Base-by-base conservation (phyloP, 2,113 vertebrate species). In the Piliocolobus tephrosceles region DNA sequence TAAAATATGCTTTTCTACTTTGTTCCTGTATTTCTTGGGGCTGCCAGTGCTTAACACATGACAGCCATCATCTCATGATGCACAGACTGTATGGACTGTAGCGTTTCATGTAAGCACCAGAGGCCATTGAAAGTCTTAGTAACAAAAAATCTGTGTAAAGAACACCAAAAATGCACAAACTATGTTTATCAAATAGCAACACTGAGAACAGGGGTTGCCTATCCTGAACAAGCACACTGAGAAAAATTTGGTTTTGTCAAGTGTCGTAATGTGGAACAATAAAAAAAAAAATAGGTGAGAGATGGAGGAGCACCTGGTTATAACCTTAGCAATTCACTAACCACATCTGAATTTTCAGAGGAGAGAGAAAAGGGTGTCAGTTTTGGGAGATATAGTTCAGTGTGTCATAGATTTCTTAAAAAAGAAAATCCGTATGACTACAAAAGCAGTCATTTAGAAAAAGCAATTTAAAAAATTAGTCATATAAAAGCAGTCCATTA, bases 381-480 rank as follows among this genome's bases (percentile, higher is more conserved):
- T 43, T 47, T 95, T 1, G 16, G 73, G 35, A 61, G 12, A 17
- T 35, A 2, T 0, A 80, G n/a, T 73, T 40, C 20, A 38, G 5
- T 22, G 13, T 66, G 8, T 68, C 72, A 73, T 2, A 32, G 22
- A 30, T 43, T 61, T 75, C 30, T 88, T 57, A 9, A 84, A 61
- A 76, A 90, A 88, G 18, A 45, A 90, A 95, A 91, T 57, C 78
- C 17, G 57, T 73, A 17, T 47, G 80, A 97, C 85, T n/a, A 73
- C 0, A 40, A 97, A 96, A 96, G 91, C 18, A 92, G 40, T 70
- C 18, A 35, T 55, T 7, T 2, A 5, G 23, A 55, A 55, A 52
- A 96, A 95, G 93, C 14, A 88, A 38, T 66, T 88, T 16, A 80
- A 30, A 47, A 88, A 72, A 38, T 50, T 79, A 95, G n/a, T 78